Conservation (phyloP, 2,888 invertebrate species). For the Drosophila prostipennis region DNA sequence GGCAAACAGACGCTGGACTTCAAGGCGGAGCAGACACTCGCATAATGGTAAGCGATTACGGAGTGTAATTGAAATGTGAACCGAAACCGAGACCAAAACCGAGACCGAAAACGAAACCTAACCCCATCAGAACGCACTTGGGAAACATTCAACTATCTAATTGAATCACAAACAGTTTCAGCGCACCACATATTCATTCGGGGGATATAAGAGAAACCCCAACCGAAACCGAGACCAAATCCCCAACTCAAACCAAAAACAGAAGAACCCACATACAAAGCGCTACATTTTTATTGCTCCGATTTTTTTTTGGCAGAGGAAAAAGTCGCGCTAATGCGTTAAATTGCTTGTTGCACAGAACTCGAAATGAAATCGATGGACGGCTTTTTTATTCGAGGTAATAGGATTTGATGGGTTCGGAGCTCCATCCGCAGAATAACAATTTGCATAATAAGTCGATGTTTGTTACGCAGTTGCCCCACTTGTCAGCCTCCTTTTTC, state of each 20-base stretch:
- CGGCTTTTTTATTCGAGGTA: slow-evolving; percentile 44
- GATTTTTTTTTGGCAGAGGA: background rate
- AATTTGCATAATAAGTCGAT: slow-evolving; percentile 74
- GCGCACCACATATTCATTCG: background rate
- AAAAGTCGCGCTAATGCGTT: slow-evolving; percentile 47
- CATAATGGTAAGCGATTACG: slow-evolving; percentile 41
- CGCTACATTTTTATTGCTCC: slow-evolving; percentile 24
- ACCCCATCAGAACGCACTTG: slow-evolving; percentile 5
- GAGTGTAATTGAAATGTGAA: slow-evolving; percentile 45
- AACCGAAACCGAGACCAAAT: slow-evolving; percentile 4
- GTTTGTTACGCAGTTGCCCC: slow-evolving; percentile 47
- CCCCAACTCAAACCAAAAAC: slow-evolving; percentile 2
- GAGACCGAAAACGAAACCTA: slow-evolving; percentile 2
- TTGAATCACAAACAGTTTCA: slow-evolving; percentile 30
- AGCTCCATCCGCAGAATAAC: slow-evolving; percentile 57
- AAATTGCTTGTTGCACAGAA: slow-evolving; percentile 62
- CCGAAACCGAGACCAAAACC: slow-evolving; percentile 5
- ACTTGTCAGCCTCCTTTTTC: slow-evolving; percentile 2
- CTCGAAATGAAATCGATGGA: slow-evolving; percentile 20
- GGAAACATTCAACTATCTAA: slow-evolving; percentile 19
- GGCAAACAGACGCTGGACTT: slow-evolving; percentile 19
- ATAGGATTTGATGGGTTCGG: slow-evolving; percentile 63
- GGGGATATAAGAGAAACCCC: background rate
- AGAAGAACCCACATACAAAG: slow-evolving; percentile 3
- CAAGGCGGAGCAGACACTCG: slow-evolving; percentile 1